Conservation (phyloP, 2,888 invertebrate species). For the Ditula angustiorana region DNA sequence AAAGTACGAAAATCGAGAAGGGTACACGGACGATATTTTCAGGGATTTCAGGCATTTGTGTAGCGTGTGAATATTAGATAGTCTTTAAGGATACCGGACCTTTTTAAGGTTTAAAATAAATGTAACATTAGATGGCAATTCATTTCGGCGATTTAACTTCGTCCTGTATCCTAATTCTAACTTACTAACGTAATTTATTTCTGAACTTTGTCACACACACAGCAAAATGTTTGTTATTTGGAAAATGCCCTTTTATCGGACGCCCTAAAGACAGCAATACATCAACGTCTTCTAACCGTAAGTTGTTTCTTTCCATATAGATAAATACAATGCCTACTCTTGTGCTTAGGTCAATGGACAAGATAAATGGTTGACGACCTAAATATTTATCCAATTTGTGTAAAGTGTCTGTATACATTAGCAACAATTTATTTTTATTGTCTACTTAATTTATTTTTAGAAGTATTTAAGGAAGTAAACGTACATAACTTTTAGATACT, state of each 20-base stretch:
- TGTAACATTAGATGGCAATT: not conserved
- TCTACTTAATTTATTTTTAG: no score
- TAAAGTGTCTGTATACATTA: conserved; percentile 16
- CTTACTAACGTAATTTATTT: not conserved
- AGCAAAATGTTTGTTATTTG: conserved; percentile 10
- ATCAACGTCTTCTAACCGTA: conserved; percentile 62
- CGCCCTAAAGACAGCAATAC: conserved; percentile 55
- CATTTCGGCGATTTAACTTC: not conserved
- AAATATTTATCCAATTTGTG: conserved; percentile 22
- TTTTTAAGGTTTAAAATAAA: not conserved
- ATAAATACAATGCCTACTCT: conserved; percentile 62
- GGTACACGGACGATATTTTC: not conserved
- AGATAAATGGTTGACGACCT: conserved; percentile 36
- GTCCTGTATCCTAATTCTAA: not conserved
- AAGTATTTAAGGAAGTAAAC: no score
- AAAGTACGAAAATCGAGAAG: conserved; percentile 1
- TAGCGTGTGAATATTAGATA: conserved; percentile 4
- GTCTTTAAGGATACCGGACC: not conserved
- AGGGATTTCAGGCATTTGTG: not conserved
- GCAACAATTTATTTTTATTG: not conserved
- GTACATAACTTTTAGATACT: no score
- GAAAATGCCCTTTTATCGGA: conserved; percentile 47
- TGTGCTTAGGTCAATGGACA: conserved; percentile 39
- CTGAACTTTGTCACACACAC: not conserved
- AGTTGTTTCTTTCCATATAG: conserved; percentile 58